These are phyloP conservation scores for Esperia sulphurella DNA, from an alignment of 2,888 invertebrate species.

Conservation along the genomic window DNA sequence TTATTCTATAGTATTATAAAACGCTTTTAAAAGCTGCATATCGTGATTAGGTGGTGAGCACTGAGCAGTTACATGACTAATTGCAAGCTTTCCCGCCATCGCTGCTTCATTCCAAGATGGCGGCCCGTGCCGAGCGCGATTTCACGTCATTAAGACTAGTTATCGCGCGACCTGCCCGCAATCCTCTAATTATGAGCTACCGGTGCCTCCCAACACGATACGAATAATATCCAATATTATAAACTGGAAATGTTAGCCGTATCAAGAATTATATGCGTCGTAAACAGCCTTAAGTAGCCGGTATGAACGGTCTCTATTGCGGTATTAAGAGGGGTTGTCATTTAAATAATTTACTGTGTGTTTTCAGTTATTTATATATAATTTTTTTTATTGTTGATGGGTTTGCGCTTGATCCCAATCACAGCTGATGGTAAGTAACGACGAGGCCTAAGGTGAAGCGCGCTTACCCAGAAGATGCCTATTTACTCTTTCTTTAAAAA, in stretches of 20 bases:
- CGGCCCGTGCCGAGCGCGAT: slow-evolving; percentile 42
- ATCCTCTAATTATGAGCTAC: slow-evolving; percentile 67
- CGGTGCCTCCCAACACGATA: slow-evolving; percentile 38
- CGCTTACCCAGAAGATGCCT: too few species aligned
- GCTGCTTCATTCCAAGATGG: slow-evolving; percentile 53
- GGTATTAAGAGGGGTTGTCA: not conserved
- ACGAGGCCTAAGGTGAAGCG: too few species aligned
- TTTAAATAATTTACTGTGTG: not conserved
- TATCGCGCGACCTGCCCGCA: slow-evolving; percentile 62
- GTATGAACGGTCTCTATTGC: slow-evolving; percentile 3
- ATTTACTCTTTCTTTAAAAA: too few species aligned
- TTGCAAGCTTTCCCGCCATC: slow-evolving; percentile 60
- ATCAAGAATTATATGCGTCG: slow-evolving; percentile 27
- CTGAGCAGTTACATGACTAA: slow-evolving; percentile 35
- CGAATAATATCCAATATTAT: slow-evolving; percentile 44
- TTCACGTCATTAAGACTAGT: slow-evolving; percentile 71
- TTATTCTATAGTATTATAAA: not conserved
- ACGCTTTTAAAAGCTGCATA: slow-evolving; percentile 3
- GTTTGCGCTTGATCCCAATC: too few species aligned
- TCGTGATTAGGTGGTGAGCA: slow-evolving; percentile 11
- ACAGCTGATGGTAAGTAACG: too few species aligned
- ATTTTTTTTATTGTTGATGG: too few species aligned
- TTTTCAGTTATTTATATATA: too few species aligned
- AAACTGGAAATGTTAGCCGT: slow-evolving; percentile 7
- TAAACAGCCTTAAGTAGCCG: slow-evolving; percentile 16